These are phyloP conservation scores for Carterocephalus palaemon DNA, from an alignment of 2,888 invertebrate species.

Conservation along the genomic window DNA sequence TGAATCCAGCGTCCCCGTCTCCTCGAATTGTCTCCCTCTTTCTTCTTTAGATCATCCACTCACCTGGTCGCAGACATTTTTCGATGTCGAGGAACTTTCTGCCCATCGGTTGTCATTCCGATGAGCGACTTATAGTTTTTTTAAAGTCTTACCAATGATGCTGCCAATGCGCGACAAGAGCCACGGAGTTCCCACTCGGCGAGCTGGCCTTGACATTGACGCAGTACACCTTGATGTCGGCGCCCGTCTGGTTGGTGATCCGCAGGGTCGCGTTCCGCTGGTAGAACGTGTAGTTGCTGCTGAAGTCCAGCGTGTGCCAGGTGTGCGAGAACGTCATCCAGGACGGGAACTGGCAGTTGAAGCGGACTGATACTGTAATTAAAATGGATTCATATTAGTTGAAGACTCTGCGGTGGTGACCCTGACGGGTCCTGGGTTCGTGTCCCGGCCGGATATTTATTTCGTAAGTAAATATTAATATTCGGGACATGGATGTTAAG, in stretches of 20 bases:
- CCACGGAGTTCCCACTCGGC: slow-evolving; percentile 71
- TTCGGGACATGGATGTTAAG: too few species aligned
- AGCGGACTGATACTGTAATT: slow-evolving; percentile 82
- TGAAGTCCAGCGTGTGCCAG: slow-evolving; percentile 94
- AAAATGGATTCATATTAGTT: slow-evolving; percentile 19
- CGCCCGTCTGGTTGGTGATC: slow-evolving; percentile 81
- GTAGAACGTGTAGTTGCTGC: slow-evolving; percentile 91
- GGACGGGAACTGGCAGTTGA: slow-evolving; percentile 90
- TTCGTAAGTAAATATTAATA: too few species aligned
- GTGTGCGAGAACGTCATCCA: slow-evolving; percentile 92
- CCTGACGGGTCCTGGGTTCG: too few species aligned
- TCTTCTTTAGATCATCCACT: too few species aligned
- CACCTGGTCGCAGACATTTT: too few species aligned
- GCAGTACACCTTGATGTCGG: slow-evolving; percentile 83
- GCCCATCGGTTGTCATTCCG: neutral
- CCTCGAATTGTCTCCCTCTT: too few species aligned
- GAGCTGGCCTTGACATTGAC: slow-evolving; percentile 80
- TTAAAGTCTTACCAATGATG: slow-evolving; percentile 65
- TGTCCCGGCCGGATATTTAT: too few species aligned
- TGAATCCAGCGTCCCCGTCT: too few species aligned
- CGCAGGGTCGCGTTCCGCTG: slow-evolving; percentile 87
- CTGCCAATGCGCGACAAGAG: slow-evolving; percentile 77
- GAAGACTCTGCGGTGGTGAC: too few species aligned
- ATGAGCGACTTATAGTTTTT: neutral
- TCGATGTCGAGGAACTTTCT: neutral